Percentiles rank a stretch among this genome's conserved stretches.
phyloP scores from a whole-genome alignment of 2,113 vertebrate genomes.

The Pholis gunnellus region DNA sequence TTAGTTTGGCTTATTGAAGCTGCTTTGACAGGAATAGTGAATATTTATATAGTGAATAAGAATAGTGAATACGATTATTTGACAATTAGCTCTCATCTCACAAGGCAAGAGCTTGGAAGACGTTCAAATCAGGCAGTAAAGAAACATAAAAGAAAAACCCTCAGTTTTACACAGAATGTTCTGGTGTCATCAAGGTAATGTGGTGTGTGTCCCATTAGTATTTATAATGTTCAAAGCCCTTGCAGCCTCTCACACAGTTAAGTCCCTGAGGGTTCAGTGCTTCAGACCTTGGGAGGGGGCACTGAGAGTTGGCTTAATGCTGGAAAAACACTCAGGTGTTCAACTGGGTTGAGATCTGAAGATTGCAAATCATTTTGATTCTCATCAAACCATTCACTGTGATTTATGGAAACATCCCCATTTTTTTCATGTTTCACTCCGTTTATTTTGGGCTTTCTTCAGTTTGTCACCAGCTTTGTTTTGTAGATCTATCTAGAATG shows the following conservation, averaged over 20 bases:
- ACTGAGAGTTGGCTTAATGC: too few relatives aligned
- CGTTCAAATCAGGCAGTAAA: not conserved
- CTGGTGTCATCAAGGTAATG: too few relatives aligned
- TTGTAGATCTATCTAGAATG: not conserved
- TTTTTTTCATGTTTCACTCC: not conserved
- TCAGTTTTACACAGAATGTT: too few relatives aligned
- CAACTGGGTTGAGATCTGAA: not conserved
- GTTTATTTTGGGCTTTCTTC: not conserved
- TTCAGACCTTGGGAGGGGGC: too few relatives aligned
- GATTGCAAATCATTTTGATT: too few relatives aligned
- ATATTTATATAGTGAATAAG: not conserved
- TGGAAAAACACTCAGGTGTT: too few relatives aligned
- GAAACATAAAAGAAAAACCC: too few relatives aligned
- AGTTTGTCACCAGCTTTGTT: not conserved
- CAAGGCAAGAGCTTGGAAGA: not conserved
- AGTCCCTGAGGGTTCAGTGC: too few relatives aligned
- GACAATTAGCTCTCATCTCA: not conserved
- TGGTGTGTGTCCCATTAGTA: too few relatives aligned
- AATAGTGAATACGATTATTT: not conserved
- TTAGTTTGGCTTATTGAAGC: not conserved
- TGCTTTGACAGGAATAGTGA: not conserved
- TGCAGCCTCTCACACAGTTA: too few relatives aligned
- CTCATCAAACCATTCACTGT: not conserved
- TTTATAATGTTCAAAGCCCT: too few relatives aligned
- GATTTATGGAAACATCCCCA: not conserved